These are phyloP conservation scores for Sardinella longiceps DNA, from an alignment of 2,797 vertebrate species.

Conservation along the genomic window DNA sequence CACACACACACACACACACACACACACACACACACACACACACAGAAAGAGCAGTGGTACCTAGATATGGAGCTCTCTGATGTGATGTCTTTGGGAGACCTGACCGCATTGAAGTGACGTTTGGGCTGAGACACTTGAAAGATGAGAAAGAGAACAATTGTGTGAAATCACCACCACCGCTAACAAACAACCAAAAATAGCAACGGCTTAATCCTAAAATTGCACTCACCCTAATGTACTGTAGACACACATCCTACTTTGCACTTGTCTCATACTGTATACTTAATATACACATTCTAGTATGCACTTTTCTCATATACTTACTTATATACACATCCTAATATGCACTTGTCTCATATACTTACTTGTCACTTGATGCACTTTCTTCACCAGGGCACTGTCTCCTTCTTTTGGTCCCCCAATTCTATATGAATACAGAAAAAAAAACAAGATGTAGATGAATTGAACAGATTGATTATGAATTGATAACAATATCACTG, in stretches of 20 bases:
- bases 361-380: constrained; percentile 93
- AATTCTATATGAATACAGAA: constrained; percentile 69
- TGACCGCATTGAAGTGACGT: constrained; percentile 86
- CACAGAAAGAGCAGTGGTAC: constrained; percentile 59
- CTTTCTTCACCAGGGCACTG: constrained; percentile 82
- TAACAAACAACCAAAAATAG: neutral
- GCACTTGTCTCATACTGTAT: no score
- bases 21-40: neutral
- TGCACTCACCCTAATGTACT: no score
- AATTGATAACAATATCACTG: no score
- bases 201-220: no score
- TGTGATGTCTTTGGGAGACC: constrained; percentile 92
- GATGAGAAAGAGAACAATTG: neutral
- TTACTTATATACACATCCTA: no score
- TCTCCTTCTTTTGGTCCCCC: constrained; percentile 86
- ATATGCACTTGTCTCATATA: no score
- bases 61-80: constrained; percentile 94
- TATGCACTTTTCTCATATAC: no score
- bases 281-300: no score
- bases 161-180: neutral
- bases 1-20: neutral
- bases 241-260: no score
- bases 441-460: neutral
- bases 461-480: no score
- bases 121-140: constrained; percentile 89